Evolutionary conservation across 2,888 invertebrate species (phyloP).

Genomic region (Trissonchulus latispiculum): DNA sequence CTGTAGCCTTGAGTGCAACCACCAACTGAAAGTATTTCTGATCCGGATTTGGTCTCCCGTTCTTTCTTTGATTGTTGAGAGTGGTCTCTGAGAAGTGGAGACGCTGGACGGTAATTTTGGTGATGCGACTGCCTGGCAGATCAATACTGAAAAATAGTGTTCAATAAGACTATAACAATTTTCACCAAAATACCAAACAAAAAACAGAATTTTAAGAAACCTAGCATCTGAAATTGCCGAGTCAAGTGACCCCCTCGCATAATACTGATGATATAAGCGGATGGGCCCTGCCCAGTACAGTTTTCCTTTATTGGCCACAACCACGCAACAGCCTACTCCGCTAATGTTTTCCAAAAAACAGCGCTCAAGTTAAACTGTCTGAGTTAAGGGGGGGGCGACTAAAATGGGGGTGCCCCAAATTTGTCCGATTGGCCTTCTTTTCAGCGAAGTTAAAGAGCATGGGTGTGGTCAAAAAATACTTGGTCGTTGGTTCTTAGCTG

Average conservation of each 20-base stretch:
- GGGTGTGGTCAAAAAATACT: no score
- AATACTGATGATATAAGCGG: no score
- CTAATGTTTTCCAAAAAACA: not conserved
- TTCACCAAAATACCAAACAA: not conserved
- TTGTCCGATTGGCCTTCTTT: no score
- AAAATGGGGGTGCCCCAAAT: no score
- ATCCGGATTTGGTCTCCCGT: constrained; percentile 95
- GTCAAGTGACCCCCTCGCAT: no score
- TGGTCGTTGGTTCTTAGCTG: no score
- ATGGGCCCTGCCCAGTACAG: no score
- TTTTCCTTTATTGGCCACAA: no score
- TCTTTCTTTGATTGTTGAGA: constrained; percentile 96
- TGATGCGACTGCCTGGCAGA: constrained; percentile 70
- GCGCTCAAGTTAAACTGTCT: not conserved
- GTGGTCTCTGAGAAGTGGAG: constrained; percentile 98
- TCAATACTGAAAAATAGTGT: constrained; percentile 49
- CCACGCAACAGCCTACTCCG: not conserved
- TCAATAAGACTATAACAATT: not conserved
- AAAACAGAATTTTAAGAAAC: no score
- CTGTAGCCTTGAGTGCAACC: constrained; percentile 69
- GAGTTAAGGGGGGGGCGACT: no score
- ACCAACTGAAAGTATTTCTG: constrained; percentile 93
- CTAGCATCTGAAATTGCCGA: no score
- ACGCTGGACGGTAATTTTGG: constrained; percentile 86
- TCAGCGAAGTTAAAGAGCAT: no score